phyloP scores from a whole-genome alignment of 2,888 invertebrate genomes.

The Chrysolina haemoptera region DNA sequence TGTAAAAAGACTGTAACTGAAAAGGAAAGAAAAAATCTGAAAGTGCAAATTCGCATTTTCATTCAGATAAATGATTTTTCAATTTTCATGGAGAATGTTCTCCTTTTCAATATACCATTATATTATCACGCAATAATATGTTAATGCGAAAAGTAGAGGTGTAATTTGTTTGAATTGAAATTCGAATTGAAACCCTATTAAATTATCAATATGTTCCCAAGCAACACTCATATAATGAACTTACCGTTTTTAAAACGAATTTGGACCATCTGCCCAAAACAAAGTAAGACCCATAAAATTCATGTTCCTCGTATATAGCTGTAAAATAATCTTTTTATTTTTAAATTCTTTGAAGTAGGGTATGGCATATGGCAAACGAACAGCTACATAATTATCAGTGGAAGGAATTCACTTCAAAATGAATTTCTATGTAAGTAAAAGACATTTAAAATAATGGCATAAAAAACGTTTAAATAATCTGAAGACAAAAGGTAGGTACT shows the following conservation, averaged over 20 bases:
- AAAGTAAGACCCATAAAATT: neutral
- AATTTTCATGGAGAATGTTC: too few species aligned
- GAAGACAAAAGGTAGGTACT: neutral
- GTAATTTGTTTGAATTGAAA: too few species aligned
- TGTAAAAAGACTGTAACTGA: too few species aligned
- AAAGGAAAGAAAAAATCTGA: too few species aligned
- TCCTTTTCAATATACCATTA: too few species aligned
- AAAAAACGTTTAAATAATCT: too few species aligned
- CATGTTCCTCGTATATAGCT: neutral
- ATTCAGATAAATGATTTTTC: too few species aligned
- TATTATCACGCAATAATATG: too few species aligned
- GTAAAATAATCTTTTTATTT: neutral
- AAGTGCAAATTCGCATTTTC: too few species aligned
- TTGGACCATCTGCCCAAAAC: neutral
- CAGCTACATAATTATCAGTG: neutral
- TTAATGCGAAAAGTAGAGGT: too few species aligned
- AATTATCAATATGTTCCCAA: too few species aligned
- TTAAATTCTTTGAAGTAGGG: neutral
- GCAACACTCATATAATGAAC: neutral
- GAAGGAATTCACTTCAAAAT: neutral
- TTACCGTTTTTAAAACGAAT: neutral
- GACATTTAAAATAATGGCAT: neutral
- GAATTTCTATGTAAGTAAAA: neutral
- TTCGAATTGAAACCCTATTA: too few species aligned
- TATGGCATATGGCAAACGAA: conserved; percentile 13